Evolutionary conservation across 2,113 vertebrate genomes (phyloP).

Genomic region (Marcusenius ussheri): DNA sequence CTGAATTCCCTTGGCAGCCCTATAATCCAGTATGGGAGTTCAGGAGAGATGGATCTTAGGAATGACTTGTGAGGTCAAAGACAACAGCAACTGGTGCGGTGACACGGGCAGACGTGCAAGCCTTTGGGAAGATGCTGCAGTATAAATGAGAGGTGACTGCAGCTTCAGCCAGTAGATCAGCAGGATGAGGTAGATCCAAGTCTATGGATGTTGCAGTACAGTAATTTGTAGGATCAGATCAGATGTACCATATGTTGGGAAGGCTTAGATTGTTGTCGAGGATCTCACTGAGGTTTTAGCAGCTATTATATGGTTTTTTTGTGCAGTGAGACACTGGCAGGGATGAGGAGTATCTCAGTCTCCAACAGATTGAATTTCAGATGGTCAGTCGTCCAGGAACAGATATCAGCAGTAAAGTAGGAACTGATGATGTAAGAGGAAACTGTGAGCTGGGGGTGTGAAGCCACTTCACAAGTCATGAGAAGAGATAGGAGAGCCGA

Average conservation of each 20-base stretch:
- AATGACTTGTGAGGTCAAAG: not conserved
- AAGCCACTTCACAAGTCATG: not conserved
- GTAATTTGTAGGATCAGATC: not conserved
- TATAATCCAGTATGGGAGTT: not conserved
- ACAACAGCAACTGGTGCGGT: not conserved
- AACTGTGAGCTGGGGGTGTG: not conserved
- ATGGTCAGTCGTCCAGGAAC: not conserved
- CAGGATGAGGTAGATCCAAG: not conserved
- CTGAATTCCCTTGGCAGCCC: not conserved
- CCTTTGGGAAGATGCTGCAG: not conserved
- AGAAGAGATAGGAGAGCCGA: not conserved
- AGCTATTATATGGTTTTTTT: not conserved
- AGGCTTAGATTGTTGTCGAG: not conserved
- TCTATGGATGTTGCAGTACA: not conserved
- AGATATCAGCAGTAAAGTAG: not conserved
- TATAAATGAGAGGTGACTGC: not conserved
- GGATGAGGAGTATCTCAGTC: not conserved
- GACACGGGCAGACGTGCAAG: not conserved
- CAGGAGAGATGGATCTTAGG: not conserved
- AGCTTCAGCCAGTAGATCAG: not conserved
- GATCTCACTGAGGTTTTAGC: not conserved
- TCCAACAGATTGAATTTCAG: not conserved
- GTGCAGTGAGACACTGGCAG: not conserved
- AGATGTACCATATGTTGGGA: not conserved
- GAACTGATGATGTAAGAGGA: constrained; percentile 5